A percentile compares a stretch with the other conserved stretches of the same genome.
These are phyloP conservation scores for Ptychochromis oligacanthus DNA, from an alignment of 2,113 vertebrate genomes.

Conservation along the genomic window DNA sequence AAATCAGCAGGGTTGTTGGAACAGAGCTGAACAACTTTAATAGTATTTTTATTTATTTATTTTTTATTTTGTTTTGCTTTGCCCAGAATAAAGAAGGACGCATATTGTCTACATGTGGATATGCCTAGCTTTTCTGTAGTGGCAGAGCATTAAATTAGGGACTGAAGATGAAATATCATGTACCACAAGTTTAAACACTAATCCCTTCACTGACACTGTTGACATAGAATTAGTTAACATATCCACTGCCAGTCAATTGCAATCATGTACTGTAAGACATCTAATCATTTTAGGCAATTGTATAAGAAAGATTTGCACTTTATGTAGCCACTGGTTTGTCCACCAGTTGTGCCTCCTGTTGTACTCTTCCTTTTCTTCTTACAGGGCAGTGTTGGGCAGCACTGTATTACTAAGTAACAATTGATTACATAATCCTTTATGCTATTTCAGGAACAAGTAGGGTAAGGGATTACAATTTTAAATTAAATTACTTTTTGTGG, in stretches of 20 bases:
- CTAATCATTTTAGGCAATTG: neutral
- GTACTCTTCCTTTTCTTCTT: neutral
- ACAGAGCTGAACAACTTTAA: neutral
- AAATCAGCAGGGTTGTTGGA: neutral
- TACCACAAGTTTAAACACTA: neutral
- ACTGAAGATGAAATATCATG: neutral
- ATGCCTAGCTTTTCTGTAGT: neutral
- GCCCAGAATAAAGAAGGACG: neutral
- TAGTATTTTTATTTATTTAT: too few relatives aligned
- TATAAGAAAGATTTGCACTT: neutral
- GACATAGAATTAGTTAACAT: neutral
- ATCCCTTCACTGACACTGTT: neutral
- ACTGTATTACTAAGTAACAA: neutral
- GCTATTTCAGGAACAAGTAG: neutral
- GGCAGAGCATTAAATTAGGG: neutral
- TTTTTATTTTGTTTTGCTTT: neutral
- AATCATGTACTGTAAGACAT: neutral
- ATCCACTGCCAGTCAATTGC: neutral
- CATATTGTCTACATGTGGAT: neutral
- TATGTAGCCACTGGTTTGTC: neutral
- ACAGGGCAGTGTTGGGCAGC: neutral
- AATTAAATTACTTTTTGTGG: neutral
- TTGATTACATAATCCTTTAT: neutral
- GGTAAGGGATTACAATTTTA: neutral
- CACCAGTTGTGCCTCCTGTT: neutral